Evolutionary conservation across 2,888 invertebrate genomes (phyloP), one percentile per base, ranked within the genome.

Genomic region (Himalopsyche tibetana): DNA sequence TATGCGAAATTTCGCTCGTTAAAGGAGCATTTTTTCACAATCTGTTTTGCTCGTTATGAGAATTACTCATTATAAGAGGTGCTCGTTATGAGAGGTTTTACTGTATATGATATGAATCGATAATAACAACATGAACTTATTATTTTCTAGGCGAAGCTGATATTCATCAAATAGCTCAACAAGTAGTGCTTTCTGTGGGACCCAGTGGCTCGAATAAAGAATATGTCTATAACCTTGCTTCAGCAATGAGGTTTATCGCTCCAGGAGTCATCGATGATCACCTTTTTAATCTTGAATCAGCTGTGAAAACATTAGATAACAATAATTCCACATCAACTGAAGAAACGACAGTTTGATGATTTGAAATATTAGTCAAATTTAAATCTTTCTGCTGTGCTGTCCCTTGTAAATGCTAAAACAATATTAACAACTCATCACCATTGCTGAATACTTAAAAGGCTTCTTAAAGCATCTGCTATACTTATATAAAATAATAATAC

Each of bases 161-260:
- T 89, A 91, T 96, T 87, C 94, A 95, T 84, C 94, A 94, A 9
- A 97, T 99, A 89, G 98, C 98, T 0, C 91, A 93, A 56, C 97
- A 98, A 92, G 96, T 99, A 55, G 93, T 95, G 40, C 92, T 92
- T 36, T 94, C 95, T 17, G 92, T 93, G 28, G 99, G 99, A 0
- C 96, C 97, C 0, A 98, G 98, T 91, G 99, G 99, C 0, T 91
- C 95, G 0, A 99, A 99, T 91, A 95, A 95, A 69, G 99, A 99
- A 90, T 99, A 99, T 93, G 94, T 99, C 0, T 96, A 97, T 89
- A 96, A 97, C 89, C 92, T 99, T 89, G 97, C 97, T 0, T 92
- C 95, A 80, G 95, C 97, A 0, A 96, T 98, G 96, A 93, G 96
- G 86, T 91, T 93, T 74, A 92, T 98, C 45, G 96, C 95, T 51